Evolutionary conservation across 2,888 invertebrate genomes (phyloP).

Genomic region (Pristionchus maxplancki): DNA sequence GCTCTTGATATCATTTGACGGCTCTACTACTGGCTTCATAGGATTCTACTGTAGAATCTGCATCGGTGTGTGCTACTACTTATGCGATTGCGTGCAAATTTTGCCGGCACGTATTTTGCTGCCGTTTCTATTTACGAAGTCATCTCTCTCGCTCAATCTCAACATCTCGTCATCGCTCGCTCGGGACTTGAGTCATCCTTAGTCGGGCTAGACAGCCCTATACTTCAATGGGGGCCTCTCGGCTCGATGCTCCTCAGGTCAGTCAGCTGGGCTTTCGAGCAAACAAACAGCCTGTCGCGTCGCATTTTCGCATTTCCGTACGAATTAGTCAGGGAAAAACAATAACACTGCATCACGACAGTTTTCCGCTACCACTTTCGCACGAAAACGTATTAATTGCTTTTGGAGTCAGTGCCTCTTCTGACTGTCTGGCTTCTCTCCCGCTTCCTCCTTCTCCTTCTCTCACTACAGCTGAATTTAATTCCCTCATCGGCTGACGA

Average conservation of each 20-base stretch:
- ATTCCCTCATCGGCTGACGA: constrained; percentile 10
- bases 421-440: neutral
- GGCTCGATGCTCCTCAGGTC: neutral
- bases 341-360: neutral
- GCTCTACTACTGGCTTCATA: too few relatives aligned
- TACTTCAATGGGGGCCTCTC: neutral
- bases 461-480: constrained; percentile 23
- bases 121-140: constrained; percentile 5
- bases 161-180: neutral
- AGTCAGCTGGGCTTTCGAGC: neutral
- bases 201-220: neutral
- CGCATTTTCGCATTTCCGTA: neutral
- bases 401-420: constrained; percentile 48
- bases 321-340: neutral
- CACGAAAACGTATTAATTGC: constrained; percentile 52
- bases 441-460: neutral
- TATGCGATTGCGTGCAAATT: neutral
- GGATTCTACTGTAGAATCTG: too few relatives aligned
- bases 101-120: neutral
- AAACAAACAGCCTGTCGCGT: neutral
- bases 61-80: constrained; percentile 1
- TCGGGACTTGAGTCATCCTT: neutral
- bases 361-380: constrained; percentile 50
- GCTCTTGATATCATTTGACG: too few relatives aligned
- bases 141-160: neutral